phyloP scores from a whole-genome alignment of 2,797 vertebrate species.

The Cynodonichthys magdalenae region DNA sequence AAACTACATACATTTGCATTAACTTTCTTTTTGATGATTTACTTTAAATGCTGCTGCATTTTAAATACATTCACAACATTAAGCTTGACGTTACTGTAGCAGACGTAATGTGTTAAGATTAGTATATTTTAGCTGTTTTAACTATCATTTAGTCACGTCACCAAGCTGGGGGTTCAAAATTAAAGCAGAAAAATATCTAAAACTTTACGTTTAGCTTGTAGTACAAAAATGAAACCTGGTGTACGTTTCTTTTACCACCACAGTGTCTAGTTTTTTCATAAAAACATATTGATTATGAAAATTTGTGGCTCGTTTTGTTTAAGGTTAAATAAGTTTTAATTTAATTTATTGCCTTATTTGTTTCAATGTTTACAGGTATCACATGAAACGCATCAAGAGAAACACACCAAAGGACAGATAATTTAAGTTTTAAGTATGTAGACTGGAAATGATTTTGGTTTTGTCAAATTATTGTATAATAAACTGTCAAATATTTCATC shows the following conservation, averaged over 20 bases:
- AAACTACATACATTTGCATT: not conserved
- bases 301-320: too few species aligned
- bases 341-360: not conserved
- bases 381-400: conserved; percentile 86
- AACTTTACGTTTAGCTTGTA: too few species aligned
- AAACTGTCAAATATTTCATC: conserved; percentile 52
- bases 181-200: too few species aligned
- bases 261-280: too few species aligned
- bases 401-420: conserved; percentile 89
- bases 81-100: not conserved
- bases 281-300: too few species aligned
- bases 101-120: too few species aligned
- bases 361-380: conserved; percentile 81
- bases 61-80: not conserved
- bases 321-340: too few species aligned
- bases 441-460: conserved; percentile 21
- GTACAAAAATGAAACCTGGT: too few species aligned
- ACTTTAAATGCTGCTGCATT: not conserved
- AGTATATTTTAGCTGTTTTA: too few species aligned
- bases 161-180: too few species aligned
- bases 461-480: conserved; percentile 58
- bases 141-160: too few species aligned
- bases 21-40: not conserved
- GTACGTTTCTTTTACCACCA: too few species aligned
- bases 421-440: conserved; percentile 14